Percentiles rank a stretch among this genome's conserved stretches.
Conservation (phyloP, 2,888 invertebrate species). For the Drosophila atripex region DNA sequence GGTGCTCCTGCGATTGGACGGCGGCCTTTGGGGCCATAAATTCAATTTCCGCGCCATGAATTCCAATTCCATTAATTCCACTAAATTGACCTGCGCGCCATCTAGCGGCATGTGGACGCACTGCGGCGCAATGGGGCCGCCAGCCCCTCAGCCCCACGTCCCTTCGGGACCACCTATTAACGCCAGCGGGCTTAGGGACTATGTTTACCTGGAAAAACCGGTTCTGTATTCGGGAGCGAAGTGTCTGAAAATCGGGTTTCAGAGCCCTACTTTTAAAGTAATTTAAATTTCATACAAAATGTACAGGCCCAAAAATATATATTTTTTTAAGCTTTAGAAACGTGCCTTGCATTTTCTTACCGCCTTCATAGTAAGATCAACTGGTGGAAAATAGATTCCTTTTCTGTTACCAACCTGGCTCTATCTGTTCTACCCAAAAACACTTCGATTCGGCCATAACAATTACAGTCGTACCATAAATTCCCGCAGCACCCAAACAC, state of each 20-base stretch:
- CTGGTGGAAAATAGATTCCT: constrained; percentile 17
- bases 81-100: constrained; percentile 82
- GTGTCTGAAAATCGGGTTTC: neutral
- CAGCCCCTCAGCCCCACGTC: neutral
- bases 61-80: constrained; percentile 84
- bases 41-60: constrained; percentile 84
- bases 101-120: constrained; percentile 82
- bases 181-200: constrained; percentile 36
- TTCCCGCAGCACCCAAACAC: constrained; percentile 76
- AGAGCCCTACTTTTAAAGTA: constrained; percentile 7
- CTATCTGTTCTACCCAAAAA: constrained; percentile 19
- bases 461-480: constrained; percentile 77
- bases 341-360: neutral
- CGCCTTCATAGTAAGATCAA: constrained; percentile 4
- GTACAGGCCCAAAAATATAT: no score
- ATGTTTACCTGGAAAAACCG: constrained; percentile 52
- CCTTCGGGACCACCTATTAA: neutral
- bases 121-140: constrained; percentile 67
- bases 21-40: constrained; percentile 62
- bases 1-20: constrained; percentile 27
- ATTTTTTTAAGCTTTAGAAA: no score
- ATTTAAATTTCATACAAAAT: neutral
- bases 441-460: constrained; percentile 55
- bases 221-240: constrained; percentile 58
- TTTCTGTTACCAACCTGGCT: neutral